Percentiles rank a stretch among this genome's conserved stretches.
Conservation (phyloP, 2,797 vertebrate species). For the Pangasius macronema region DNA sequence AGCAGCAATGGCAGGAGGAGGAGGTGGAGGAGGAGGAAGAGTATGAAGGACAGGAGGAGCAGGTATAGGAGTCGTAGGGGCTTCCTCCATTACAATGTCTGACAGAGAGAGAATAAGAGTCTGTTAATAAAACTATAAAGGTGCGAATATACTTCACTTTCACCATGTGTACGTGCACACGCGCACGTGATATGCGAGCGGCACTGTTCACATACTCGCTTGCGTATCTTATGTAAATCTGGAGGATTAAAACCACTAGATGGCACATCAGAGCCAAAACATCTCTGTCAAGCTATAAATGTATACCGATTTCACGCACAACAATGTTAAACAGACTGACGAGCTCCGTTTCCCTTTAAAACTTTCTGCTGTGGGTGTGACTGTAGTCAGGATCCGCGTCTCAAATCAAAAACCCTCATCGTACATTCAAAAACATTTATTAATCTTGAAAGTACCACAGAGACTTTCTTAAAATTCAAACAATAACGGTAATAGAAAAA, state of each 20-base stretch:
- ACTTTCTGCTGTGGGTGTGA: neutral
- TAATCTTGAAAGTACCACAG: neutral
- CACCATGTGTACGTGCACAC: neutral
- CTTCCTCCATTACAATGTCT: constrained; percentile 56
- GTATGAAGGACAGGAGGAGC: constrained; percentile 25
- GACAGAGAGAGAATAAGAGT: neutral
- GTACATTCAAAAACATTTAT: neutral
- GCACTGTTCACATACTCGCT: neutral
- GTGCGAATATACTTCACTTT: neutral
- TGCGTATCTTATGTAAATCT: neutral
- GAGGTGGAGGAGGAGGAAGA: constrained; percentile 41
- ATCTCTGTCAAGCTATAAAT: neutral
- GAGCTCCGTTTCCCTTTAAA: neutral
- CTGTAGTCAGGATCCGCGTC: neutral
- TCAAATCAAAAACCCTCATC: neutral
- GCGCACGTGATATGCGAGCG: neutral
- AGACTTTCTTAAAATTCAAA: neutral
- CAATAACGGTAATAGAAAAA: neutral
- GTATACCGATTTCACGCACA: neutral
- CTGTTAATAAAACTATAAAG: neutral
- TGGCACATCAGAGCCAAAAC: neutral
- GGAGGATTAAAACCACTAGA: constrained; percentile 1
- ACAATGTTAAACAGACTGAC: neutral
- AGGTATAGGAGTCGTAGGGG: constrained; percentile 41
- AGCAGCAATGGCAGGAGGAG: constrained; percentile 43